Evolutionary conservation across 2,888 invertebrate genomes (phyloP).

Genomic region (Adelphocoris suturalis): DNA sequence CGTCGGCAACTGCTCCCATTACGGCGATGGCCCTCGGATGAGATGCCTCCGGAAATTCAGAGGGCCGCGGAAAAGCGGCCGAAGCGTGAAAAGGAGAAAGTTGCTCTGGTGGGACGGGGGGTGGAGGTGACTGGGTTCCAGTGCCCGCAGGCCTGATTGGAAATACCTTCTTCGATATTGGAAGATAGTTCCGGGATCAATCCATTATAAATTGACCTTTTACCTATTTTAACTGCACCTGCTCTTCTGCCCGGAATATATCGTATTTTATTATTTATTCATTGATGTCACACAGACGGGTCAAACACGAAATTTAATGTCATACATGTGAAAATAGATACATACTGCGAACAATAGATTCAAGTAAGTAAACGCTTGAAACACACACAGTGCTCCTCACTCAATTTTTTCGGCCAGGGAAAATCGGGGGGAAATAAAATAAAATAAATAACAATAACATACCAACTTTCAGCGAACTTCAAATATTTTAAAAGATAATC

Average conservation of each 20-base stretch:
- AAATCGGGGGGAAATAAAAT: no score
- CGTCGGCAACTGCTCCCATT: neutral
- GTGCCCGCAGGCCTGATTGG: constrained; percentile 41
- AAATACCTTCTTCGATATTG: constrained; percentile 57
- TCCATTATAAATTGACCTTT: constrained; percentile 28
- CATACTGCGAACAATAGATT: no score
- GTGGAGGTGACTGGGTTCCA: neutral
- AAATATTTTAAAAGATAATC: no score
- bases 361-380: no score
- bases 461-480: no score
- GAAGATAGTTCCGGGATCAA: constrained; percentile 14
- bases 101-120: neutral
- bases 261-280: no score
- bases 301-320: no score
- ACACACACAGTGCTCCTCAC: no score
- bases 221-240: constrained; percentile 18
- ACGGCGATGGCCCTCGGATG: neutral
- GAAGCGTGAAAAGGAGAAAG: constrained; percentile 10
- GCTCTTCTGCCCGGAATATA: neutral
- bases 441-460: no score
- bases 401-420: no score
- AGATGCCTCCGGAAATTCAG: constrained; percentile 33
- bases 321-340: no score
- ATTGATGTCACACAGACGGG: no score
- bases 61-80: neutral